A percentile compares a stretch with the other conserved stretches of the same genome.
phyloP scores from a whole-genome alignment of 2,113 vertebrate species.

The Takifugu bimaculatus region DNA sequence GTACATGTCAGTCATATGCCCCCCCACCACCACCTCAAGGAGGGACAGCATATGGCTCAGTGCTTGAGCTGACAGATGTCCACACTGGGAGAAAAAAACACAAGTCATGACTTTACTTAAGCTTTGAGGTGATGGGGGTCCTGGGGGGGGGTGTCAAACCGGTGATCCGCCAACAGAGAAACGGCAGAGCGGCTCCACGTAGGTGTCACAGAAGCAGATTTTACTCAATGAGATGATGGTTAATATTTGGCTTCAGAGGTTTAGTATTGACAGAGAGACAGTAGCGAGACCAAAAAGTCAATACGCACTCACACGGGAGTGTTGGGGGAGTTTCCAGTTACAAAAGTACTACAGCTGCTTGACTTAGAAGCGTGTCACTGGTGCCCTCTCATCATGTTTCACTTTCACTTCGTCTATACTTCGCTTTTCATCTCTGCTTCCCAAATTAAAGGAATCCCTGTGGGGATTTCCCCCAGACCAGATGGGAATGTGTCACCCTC shows the following conservation, averaged over 20 bases:
- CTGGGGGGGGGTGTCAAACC: conserved; percentile 41
- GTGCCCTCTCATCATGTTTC: background rate
- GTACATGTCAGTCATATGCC: background rate
- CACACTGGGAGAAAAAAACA: conserved; percentile 43
- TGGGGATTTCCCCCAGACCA: conserved; percentile 12
- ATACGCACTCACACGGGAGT: background rate
- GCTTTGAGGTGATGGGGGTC: conserved; percentile 48
- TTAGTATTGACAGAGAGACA: background rate
- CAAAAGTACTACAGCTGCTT: conserved; percentile 7
- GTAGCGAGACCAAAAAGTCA: background rate
- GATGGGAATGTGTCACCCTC: background rate
- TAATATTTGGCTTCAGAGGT: background rate
- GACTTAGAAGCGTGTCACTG: background rate
- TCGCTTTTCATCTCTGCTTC: background rate
- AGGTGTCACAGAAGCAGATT: conserved; percentile 13
- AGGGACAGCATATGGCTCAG: conserved; percentile 66
- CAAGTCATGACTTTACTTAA: conserved; percentile 64
- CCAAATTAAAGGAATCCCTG: conserved; percentile 10
- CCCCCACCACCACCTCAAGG: conserved; percentile 10
- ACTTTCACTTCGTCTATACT: conserved; percentile 47
- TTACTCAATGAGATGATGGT: background rate
- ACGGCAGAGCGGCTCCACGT: conserved; percentile 11
- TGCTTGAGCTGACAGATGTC: conserved; percentile 68
- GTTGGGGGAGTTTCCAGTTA: conserved; percentile 36
- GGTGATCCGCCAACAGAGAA: conserved; percentile 26